Percentiles rank a stretch among this genome's conserved stretches.
These are phyloP conservation scores for Notodonta ziczac DNA, from an alignment of 2,888 invertebrate species.

Conservation along the genomic window DNA sequence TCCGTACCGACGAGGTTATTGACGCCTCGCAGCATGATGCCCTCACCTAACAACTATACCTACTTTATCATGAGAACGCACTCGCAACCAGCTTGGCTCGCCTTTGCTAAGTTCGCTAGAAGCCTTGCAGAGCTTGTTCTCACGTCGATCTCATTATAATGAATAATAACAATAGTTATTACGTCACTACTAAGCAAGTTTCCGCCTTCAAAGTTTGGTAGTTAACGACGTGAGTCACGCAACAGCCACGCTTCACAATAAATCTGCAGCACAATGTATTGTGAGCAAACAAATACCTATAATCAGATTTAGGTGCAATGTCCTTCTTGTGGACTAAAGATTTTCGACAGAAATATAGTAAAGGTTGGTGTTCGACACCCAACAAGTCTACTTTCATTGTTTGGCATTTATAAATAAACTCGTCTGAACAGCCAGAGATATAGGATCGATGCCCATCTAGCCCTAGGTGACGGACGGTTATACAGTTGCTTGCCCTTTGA, in stretches of 20 bases:
- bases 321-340: conserved; percentile 45
- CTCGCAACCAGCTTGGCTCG: conserved; percentile 44
- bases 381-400: conserved; percentile 54
- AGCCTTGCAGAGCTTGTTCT: conserved; percentile 76
- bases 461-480: conserved; percentile 79
- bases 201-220: conserved; percentile 80
- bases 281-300: conserved; percentile 40
- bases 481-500: conserved; percentile 66
- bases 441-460: conserved; percentile 75
- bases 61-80: conserved; percentile 65
- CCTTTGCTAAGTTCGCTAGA: conserved; percentile 9
- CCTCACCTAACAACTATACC: conserved; percentile 59
- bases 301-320: conserved; percentile 49
- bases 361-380: conserved; percentile 19
- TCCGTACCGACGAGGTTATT: conserved; percentile 83
- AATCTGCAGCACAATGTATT: conserved; percentile 57
- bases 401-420: conserved; percentile 73
- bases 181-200: conserved; percentile 80
- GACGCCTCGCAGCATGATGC: conserved; percentile 67
- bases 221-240: conserved; percentile 81
- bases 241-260: conserved; percentile 69
- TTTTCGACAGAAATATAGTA: conserved; percentile 21
- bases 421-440: conserved; percentile 65
- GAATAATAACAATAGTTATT: conserved; percentile 80
- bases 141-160: conserved; percentile 79